A percentile compares a stretch with the other conserved stretches of the same genome.
phyloP scores from a whole-genome alignment of 2,797 vertebrate species.

The Carcharodon carcharias region DNA sequence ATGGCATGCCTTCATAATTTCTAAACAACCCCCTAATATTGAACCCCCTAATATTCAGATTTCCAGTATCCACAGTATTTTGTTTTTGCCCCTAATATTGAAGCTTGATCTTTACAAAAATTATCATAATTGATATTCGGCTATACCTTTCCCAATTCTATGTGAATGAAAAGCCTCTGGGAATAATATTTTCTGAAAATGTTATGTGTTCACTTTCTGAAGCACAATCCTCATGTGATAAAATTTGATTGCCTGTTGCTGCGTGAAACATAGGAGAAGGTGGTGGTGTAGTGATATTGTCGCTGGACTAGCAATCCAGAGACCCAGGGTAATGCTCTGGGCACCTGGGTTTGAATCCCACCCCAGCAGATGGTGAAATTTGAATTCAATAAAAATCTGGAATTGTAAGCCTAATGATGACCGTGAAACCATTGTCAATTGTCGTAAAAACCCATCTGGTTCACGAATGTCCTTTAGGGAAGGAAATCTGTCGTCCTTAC shows the following conservation, averaged over 20 bases:
- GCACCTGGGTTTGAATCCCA: too few species aligned
- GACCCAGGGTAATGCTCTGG: too few species aligned
- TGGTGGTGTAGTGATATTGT: too few species aligned
- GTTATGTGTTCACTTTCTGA: not conserved
- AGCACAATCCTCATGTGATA: not conserved
- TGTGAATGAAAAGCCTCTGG: not conserved
- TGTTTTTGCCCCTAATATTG: not conserved
- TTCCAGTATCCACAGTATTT: too few species aligned
- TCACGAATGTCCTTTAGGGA: too few species aligned
- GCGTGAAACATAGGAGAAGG: not conserved
- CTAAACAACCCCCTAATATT: not conserved
- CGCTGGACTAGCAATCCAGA: too few species aligned
- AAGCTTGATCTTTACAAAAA: not conserved
- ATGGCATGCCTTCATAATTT: not conserved
- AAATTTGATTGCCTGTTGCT: not conserved
- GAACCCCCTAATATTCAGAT: not conserved
- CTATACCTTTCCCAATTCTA: not conserved
- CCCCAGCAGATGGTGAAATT: too few species aligned
- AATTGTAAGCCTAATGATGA: too few species aligned
- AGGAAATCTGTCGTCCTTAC: too few species aligned
- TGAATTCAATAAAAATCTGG: too few species aligned
- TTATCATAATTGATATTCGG: not conserved
- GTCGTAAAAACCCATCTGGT: too few species aligned
- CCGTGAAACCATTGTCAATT: too few species aligned
- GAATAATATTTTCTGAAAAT: not conserved